Conservation (phyloP, 2,797 vertebrate species). For the Chaenodraco wilsoni region DNA sequence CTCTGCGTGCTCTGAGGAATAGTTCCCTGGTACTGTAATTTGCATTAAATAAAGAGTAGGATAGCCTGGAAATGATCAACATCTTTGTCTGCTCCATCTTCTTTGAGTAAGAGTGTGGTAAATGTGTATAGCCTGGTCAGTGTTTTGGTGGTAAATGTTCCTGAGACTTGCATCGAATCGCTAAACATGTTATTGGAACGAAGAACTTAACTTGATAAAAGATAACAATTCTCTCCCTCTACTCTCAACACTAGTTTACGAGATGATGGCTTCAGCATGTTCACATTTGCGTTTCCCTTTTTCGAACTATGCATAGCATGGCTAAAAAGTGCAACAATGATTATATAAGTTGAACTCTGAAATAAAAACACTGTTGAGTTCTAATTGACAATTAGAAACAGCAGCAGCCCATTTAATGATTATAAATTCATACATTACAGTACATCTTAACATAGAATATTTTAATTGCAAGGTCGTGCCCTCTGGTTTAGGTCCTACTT, state of each 20-base stretch:
- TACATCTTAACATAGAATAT: no score
- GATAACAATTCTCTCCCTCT: background rate
- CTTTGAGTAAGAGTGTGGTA: conserved; percentile 15
- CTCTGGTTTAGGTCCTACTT: background rate
- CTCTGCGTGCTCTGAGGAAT: conserved; percentile 97
- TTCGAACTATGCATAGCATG: no score
- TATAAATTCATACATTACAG: background rate
- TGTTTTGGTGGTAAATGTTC: background rate
- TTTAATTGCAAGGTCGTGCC: background rate
- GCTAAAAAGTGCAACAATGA: background rate
- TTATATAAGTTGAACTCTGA: background rate
- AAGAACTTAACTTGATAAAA: background rate
- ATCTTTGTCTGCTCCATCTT: conserved; percentile 43
- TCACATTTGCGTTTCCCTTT: no score
- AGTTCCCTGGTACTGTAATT: conserved; percentile 99
- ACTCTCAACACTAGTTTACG: background rate
- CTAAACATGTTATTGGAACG: background rate
- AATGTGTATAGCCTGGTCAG: background rate
- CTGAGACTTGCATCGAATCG: no score
- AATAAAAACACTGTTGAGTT: background rate
- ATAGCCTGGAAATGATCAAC: conserved; percentile 96
- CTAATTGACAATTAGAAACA: no score
- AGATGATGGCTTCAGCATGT: background rate
- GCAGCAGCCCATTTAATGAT: background rate
- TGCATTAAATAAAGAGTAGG: conserved; percentile 99